Conservation (phyloP, 2,113 vertebrate species). For the Bubalus kerabau region DNA sequence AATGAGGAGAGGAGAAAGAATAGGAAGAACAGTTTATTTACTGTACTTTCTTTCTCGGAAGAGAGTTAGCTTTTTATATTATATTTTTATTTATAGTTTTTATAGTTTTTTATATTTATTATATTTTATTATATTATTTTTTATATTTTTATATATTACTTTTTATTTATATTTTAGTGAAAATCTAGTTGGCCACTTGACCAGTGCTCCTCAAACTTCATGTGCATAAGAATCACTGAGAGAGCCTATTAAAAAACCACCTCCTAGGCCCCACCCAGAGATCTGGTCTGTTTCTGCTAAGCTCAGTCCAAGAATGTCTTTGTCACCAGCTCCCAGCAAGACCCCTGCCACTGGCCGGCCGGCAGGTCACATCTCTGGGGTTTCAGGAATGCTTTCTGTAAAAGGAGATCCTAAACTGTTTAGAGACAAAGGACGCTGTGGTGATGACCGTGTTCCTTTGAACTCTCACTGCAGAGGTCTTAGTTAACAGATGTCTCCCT, state of each 20-base stretch:
- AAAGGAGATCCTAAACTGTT: neutral
- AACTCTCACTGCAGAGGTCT: neutral
- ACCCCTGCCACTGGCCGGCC: fast-evolving
- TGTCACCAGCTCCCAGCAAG: neutral
- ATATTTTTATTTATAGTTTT: too few species aligned
- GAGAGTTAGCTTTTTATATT: neutral
- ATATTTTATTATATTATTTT: too few species aligned
- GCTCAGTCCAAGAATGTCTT: neutral
- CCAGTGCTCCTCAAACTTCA: neutral
- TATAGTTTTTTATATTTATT: too few species aligned
- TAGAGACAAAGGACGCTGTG: neutral
- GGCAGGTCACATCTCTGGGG: neutral
- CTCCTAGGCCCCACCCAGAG: neutral
- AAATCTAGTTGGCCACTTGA: neutral
- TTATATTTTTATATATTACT: too few species aligned
- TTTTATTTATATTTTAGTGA: neutral
- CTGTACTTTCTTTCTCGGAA: neutral
- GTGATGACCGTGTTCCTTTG: neutral
- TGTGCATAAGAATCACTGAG: neutral
- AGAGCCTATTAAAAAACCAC: neutral
- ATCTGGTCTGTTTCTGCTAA: neutral
- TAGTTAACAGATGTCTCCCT: neutral
- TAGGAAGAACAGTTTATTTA: neutral
- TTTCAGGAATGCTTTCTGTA: neutral
- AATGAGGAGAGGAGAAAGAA: neutral